A percentile compares a stretch with the other conserved stretches of the same genome.
phyloP scores from a whole-genome alignment of 2,797 vertebrate genomes.

The Fistularia tabacaria region DNA sequence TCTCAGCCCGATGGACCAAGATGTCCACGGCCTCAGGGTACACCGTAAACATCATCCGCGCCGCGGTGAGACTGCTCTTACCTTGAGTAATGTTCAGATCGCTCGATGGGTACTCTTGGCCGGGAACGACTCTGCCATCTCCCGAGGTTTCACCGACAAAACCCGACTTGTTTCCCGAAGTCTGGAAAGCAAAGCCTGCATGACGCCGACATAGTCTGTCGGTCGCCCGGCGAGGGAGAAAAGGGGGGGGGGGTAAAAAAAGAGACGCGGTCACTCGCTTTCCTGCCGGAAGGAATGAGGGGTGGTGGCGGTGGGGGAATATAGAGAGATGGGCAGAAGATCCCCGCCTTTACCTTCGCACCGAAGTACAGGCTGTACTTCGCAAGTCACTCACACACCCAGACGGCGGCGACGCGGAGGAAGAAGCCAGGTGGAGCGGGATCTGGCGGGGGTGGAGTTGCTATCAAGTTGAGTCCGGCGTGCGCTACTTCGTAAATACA shows the following conservation, averaged over 20 bases:
- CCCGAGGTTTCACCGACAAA: constrained; percentile 57
- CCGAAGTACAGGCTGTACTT: constrained; percentile 18
- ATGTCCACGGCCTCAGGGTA: too few relatives aligned
- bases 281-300: too few relatives aligned
- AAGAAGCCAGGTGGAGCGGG: constrained; percentile 36
- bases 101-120: constrained; percentile 30
- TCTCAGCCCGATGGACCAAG: too few relatives aligned
- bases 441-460: constrained; percentile 56
- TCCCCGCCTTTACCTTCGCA: constrained; percentile 1
- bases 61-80: too few relatives aligned
- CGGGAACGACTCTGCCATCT: constrained; percentile 66
- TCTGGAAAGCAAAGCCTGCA: constrained; percentile 50
- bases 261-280: constrained; percentile 31
- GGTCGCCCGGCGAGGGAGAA: constrained; percentile 1
- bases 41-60: too few relatives aligned
- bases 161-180: constrained; percentile 61
- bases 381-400: constrained; percentile 13
- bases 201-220: constrained; percentile 54
- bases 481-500: constrained; percentile 20
- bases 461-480: constrained; percentile 40
- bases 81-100: constrained; percentile 33
- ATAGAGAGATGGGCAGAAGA: too few relatives aligned
- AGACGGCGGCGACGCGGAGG: constrained; percentile 14
- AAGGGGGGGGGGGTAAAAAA: constrained; percentile 1
- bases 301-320: too few relatives aligned